phyloP scores from a whole-genome alignment of 2,113 vertebrate genomes.

The Gadus chalcogrammus region DNA sequence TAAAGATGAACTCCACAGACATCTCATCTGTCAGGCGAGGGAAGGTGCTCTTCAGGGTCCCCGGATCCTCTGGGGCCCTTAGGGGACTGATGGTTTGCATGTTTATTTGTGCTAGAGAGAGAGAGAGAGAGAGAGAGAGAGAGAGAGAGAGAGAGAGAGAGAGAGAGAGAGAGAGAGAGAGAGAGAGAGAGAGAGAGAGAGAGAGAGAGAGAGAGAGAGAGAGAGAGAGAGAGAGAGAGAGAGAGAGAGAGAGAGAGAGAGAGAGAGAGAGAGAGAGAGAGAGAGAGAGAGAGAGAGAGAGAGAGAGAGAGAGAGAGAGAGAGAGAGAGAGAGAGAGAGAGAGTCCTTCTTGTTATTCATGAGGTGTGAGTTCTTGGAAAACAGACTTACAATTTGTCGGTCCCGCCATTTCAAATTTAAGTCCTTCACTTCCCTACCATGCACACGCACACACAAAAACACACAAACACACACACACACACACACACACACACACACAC shows the following conservation, averaged over 20 bases:
- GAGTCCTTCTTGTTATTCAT: conserved; percentile 5
- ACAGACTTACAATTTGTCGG: conserved; percentile 34
- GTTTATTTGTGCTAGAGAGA: no score
- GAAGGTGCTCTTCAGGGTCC: no score
- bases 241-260: no score
- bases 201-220: background rate
- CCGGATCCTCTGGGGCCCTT: no score
- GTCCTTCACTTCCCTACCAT: background rate
- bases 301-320: background rate
- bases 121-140: no score
- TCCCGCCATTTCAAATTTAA: conserved; percentile 29
- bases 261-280: no score
- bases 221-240: background rate
- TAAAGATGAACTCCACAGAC: no score
- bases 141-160: no score
- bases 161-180: background rate
- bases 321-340: background rate
- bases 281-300: background rate
- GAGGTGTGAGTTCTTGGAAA: conserved; percentile 28
- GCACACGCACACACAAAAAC: background rate
- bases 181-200: background rate
- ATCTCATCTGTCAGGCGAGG: no score
- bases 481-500: background rate
- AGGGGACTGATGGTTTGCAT: no score
- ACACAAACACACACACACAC: background rate